Evolutionary conservation across 1,140 invertebrate species (phyloP), one percentile per base, ranked within the genome.

Genomic region (Bombus superbus): DNA sequence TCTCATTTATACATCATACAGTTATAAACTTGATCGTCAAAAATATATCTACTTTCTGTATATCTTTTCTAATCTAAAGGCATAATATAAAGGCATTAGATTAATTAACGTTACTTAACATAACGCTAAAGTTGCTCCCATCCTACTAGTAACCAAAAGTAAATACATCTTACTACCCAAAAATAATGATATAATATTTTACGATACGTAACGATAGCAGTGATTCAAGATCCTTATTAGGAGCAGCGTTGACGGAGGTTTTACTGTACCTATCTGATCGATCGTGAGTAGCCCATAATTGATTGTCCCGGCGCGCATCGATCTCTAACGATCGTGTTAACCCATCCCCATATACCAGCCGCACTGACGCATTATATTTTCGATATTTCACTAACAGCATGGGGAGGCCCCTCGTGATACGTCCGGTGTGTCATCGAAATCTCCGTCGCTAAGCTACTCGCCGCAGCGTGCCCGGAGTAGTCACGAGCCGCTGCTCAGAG

Each of bases 321-420:
- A 80, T 80, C 78, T 64, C 32, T 28, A 75, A 82, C 80, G 81
- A 83, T 68, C 81, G 53, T 79, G 62, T 80, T 85, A 71, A 80
- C 87, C 82, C 62, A 38, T 6, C 62, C 38, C 35, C 28, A n/a
- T 25, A 28, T 40, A 69, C 35, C 35, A 40, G 47, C 84, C 53
- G 83, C 88, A 93, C 79, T 91, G 81, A 91, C 86, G 82, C 90
- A 92, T 85, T 57, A 59, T 92, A 88, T 89, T 89, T 92, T 90
- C 91, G 90, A 91, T 92, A 91, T 92, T 94, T 93, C 89, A 94
- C 94, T 94, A 94, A 94, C 92, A 94, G 94, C 94, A 94, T 94
- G 92, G 92, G 90, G 92, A 93, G 81, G 87, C 71, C 81, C 81
- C 84, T 88, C 91, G 88, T 90, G 93, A 93, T 86, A 89, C 89